These are phyloP conservation scores for Osmerus mordax DNA, from an alignment of 2,113 vertebrate genomes.

Conservation along the genomic window DNA sequence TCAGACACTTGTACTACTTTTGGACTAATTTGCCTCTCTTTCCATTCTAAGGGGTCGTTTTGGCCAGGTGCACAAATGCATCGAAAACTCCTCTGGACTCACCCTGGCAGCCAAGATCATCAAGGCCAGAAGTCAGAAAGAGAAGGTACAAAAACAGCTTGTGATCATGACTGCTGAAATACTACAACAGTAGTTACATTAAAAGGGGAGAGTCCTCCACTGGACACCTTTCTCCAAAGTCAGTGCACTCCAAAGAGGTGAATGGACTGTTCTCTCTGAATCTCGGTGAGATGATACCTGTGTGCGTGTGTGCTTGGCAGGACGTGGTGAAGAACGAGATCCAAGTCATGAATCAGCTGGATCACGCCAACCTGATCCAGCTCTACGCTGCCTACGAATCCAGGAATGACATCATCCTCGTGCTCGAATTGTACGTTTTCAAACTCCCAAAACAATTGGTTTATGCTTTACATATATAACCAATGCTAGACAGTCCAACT, in stretches of 20 bases:
- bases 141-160: slow-evolving; percentile 79
- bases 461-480: not conserved
- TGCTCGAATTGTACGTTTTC: slow-evolving; percentile 92
- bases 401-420: slow-evolving; percentile 88
- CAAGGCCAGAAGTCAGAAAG: slow-evolving; percentile 82
- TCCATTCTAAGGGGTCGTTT: slow-evolving; percentile 81
- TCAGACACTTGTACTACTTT: not conserved
- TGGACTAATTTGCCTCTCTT: slow-evolving; percentile 4
- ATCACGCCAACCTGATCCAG: slow-evolving; percentile 93
- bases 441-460: not conserved
- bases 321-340: slow-evolving; percentile 96
- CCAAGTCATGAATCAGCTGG: slow-evolving; percentile 94
- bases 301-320: slow-evolving; percentile 70
- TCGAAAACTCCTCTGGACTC: slow-evolving; percentile 92
- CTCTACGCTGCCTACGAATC: slow-evolving; percentile 97
- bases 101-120: slow-evolving; percentile 96
- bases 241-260: slow-evolving; percentile 37
- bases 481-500: too few species aligned
- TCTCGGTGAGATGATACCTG: slow-evolving; percentile 57
- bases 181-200: too few species aligned
- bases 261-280: slow-evolving; percentile 42
- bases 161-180: not conserved
- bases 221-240: too few species aligned
- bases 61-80: slow-evolving; percentile 94
- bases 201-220: too few species aligned